phyloP scores from a whole-genome alignment of 2,113 vertebrate genomes.

The Pimephales promelas region DNA sequence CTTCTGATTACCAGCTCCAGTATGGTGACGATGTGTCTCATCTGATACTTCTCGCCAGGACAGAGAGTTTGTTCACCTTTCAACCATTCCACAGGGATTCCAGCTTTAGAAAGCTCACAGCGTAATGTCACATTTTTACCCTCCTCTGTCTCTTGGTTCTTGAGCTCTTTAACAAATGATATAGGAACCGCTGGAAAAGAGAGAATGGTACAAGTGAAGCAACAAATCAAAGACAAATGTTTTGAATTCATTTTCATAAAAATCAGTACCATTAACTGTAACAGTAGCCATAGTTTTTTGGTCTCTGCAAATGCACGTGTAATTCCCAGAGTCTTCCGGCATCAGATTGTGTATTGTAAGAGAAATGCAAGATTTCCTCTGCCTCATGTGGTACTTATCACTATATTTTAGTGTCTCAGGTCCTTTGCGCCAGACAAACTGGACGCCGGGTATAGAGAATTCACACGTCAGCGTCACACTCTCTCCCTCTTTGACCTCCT shows the following conservation, averaged over 20 bases:
- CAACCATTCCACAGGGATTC: slow-evolving; percentile 79
- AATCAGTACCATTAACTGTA: slow-evolving; percentile 79
- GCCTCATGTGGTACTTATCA: slow-evolving; percentile 82
- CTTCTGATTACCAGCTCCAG: slow-evolving; percentile 80
- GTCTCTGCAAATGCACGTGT: slow-evolving; percentile 81
- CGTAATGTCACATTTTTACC: slow-evolving; percentile 78
- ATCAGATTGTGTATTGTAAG: slow-evolving; percentile 79
- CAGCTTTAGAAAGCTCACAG: slow-evolving; percentile 84
- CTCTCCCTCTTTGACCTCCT: slow-evolving; percentile 74
- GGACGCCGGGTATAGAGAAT: slow-evolving; percentile 75
- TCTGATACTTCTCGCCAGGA: slow-evolving; percentile 80
- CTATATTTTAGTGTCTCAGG: slow-evolving; percentile 70
- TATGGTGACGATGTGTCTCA: slow-evolving; percentile 71
- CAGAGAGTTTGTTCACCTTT: slow-evolving; percentile 76
- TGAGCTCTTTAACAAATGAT: slow-evolving; percentile 80
- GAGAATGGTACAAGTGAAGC: background rate
- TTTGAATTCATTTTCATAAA: background rate
- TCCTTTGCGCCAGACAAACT: slow-evolving; percentile 74
- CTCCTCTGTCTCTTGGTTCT: slow-evolving; percentile 82
- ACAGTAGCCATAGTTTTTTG: slow-evolving; percentile 81
- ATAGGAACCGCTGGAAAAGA: slow-evolving; percentile 76
- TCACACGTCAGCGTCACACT: slow-evolving; percentile 72
- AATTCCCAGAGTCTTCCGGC: slow-evolving; percentile 83
- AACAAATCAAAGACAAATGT: background rate
- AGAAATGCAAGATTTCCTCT: slow-evolving; percentile 75